phyloP scores from a whole-genome alignment of 2,113 vertebrate species.

The Corythaixoides concolor region DNA sequence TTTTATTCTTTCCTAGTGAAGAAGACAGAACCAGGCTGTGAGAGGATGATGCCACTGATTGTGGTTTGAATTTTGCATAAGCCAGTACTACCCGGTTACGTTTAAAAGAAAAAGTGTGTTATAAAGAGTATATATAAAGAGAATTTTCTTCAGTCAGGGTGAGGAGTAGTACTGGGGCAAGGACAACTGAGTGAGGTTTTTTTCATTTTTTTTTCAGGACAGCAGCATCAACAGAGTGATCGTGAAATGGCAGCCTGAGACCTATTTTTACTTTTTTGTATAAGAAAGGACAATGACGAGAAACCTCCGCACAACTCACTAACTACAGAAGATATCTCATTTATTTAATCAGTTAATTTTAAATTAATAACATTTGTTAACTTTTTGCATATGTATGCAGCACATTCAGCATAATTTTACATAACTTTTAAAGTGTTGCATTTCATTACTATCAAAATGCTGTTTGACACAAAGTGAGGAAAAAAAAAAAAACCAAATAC shows the following conservation, averaged over 20 bases:
- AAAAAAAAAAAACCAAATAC: background rate
- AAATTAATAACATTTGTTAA: slow-evolving; percentile 61
- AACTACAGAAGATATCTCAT: slow-evolving; percentile 64
- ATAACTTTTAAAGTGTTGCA: slow-evolving; percentile 43
- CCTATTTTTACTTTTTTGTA: background rate
- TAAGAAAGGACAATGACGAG: slow-evolving; percentile 17
- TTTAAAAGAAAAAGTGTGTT: background rate
- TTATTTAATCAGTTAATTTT: slow-evolving; percentile 58
- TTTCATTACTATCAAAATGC: slow-evolving; percentile 22
- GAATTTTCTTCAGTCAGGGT: background rate
- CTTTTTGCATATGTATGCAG: slow-evolving; percentile 55
- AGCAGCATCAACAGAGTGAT: background rate
- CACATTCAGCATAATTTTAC: slow-evolving; percentile 48
- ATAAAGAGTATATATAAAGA: background rate
- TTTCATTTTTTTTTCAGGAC: background rate
- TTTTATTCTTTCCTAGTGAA: background rate
- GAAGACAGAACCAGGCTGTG: background rate
- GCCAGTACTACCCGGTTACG: rapidly evolving
- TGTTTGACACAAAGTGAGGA: slow-evolving; percentile 3
- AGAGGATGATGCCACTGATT: background rate
- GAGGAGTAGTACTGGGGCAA: background rate
- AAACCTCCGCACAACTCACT: slow-evolving; percentile 24
- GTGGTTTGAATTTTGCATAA: background rate
- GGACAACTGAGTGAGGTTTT: background rate
- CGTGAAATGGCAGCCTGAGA: background rate